Evolutionary conservation across 2,113 vertebrate species (phyloP).

Genomic region (Tenebrosternarchus preto): DNA sequence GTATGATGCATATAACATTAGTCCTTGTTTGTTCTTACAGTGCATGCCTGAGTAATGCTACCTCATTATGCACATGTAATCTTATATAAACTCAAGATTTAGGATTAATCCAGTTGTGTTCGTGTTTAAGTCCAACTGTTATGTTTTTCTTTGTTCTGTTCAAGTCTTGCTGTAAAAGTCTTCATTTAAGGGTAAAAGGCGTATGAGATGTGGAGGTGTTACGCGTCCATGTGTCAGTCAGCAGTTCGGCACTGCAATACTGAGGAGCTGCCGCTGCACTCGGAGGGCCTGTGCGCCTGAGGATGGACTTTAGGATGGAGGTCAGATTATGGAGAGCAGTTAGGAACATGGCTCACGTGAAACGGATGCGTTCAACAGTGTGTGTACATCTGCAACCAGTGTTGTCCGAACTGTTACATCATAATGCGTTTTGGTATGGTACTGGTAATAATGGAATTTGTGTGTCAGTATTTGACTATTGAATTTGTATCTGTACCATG

Average conservation of each 20-base stretch:
- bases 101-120: conserved; percentile 72
- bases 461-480: conserved; percentile 38
- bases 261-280: conserved; percentile 27
- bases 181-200: conserved; percentile 74
- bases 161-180: conserved; percentile 77
- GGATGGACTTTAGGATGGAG: conserved; percentile 23
- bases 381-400: conserved; percentile 49
- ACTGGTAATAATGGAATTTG: conserved; percentile 20
- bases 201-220: conserved; percentile 50
- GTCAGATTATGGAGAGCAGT: conserved; percentile 48
- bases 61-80: conserved; percentile 70
- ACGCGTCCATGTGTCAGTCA: conserved; percentile 38
- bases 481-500: conserved; percentile 30
- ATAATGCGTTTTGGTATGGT: conserved; percentile 48
- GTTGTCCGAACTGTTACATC: conserved; percentile 24
- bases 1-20: conserved; percentile 75
- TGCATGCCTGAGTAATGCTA: conserved; percentile 77
- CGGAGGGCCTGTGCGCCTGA: conserved; percentile 42
- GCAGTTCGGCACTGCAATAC: conserved; percentile 50
- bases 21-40: conserved; percentile 67
- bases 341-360: conserved; percentile 40
- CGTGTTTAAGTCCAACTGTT: conserved; percentile 65
- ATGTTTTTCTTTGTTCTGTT: conserved; percentile 62
- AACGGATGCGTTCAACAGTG: conserved; percentile 46
- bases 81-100: conserved; percentile 67